Base-by-base conservation (phyloP, 30 jellyfish, hydroid and myxozoan genomes). In the Aurelia sp. region DNA sequence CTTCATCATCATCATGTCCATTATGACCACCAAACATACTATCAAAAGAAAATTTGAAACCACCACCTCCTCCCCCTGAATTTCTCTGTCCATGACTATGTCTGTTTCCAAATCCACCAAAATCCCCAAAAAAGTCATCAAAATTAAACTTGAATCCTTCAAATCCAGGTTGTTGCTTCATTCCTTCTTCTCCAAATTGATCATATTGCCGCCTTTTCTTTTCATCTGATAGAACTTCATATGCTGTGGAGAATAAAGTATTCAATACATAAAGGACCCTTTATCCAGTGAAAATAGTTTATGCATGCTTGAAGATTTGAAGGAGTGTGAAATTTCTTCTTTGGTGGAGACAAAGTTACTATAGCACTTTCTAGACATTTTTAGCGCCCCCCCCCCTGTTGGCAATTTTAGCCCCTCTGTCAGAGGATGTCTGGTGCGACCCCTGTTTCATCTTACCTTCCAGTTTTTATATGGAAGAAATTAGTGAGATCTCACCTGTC, bases 141-240 rank as follows among this genome's bases (percentile, higher is more conserved):
- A 94, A 94, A 58, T 94, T 81, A 61, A 94, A 94, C 24, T 82
- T 82, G 68, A 84, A 77, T 66, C 97, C 96, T 73, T 88, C 99
- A 94, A 94, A 94, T 38, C 99, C 99, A 50, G 97, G 96, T 40
- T 90, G 96, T 20, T 84, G 82, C 67, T 95, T 95, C 97, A 95
- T 76, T 47, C 99, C 99, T 71, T 91, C 99, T 77, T 87, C 97
- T 19, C 99, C 99, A 86, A 72, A 89, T 65, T 68, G 90, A 87
- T 96, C 99, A 83, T 96, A 96, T 86, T 80, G 96, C 63, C 67
- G 62, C 55, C 99, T 73, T 78, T 96, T 90, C 86, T 96, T 96
- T 62, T 91, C 93, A 84, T 96, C 99, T 40, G 99, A 90, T 19
- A 96, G 80, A 66, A 94, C 97, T 74, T 94, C 99, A 72, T 94